phyloP scores from a whole-genome alignment of 2,113 vertebrate genomes.

The Willisornis vidua region DNA sequence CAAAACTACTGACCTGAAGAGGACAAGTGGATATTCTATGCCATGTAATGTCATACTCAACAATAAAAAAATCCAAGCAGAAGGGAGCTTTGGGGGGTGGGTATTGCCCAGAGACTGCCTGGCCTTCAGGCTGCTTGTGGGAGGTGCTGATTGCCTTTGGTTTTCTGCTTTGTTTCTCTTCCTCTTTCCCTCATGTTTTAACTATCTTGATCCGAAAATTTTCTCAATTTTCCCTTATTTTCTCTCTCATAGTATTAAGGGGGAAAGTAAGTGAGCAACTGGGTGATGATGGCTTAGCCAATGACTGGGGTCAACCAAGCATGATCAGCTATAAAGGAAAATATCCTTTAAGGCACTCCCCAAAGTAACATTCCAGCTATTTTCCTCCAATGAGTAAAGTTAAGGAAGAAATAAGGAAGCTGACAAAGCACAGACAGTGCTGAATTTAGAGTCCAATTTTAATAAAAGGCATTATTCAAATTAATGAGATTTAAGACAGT shows the following conservation, averaged over 20 bases:
- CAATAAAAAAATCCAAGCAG: neutral
- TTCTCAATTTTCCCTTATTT: neutral
- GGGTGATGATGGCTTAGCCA: neutral
- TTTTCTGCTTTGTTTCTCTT: neutral
- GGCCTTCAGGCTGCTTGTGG: neutral
- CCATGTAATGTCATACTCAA: neutral
- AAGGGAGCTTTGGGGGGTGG: rapidly evolving
- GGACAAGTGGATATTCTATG: neutral
- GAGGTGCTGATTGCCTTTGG: neutral
- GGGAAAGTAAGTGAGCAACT: rapidly evolving
- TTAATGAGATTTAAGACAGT: slow-evolving; percentile 37
- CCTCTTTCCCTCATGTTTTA: neutral
- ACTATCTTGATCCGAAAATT: neutral
- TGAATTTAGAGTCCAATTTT: slow-evolving; percentile 17
- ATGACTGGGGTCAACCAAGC: neutral
- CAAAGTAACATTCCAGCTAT: neutral
- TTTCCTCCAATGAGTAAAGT: neutral
- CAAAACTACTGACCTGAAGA: neutral
- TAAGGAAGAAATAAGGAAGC: neutral
- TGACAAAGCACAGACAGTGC: neutral
- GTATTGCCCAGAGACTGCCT: neutral
- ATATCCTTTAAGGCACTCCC: neutral
- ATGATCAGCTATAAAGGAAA: neutral
- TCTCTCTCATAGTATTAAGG: neutral
- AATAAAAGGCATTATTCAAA: slow-evolving; percentile 37